Evolutionary conservation across 2,888 invertebrate genomes (phyloP), one percentile per base, ranked within the genome.

Genomic region (Pristionchus entomophagus): DNA sequence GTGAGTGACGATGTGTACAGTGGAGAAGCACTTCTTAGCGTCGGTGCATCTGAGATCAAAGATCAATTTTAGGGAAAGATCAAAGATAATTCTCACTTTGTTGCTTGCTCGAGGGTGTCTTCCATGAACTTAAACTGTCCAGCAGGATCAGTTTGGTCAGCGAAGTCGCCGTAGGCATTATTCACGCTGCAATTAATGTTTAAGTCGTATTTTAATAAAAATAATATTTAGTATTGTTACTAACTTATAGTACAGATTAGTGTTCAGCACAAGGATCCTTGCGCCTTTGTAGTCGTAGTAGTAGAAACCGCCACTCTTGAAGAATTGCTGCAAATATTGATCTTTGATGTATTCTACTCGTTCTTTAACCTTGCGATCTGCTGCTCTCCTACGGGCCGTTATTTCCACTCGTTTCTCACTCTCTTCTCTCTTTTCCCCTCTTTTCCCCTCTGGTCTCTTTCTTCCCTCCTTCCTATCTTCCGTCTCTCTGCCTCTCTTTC

Each of bases 231-330:
- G n/a, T n/a, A 69, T 26, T 32, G 35, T 45, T 12, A 88, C 88
- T 85, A 38, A 91, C 87, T 84, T 88, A 87, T 92, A 92, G 84
- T 93, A 93, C 12, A 93, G 86, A 87, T 93, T 93, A 10, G 93
- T 93, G 86, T 93, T 93, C 22, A 93, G 87, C 29, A 92, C 91
- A 26, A 93, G 86, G 62, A 91, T 88, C 0, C 89, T 89, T 10
- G 90, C 88, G 51, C 88, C 88, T 10, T 62, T 81, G 17, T 90
- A 86, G 1, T 86, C 86, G 49, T 87, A 87, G 35, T 89, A 89
- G 86, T 93, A 93, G 86, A 91, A 93, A 0, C 93, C 93, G n/a
- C 92, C 92, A 14, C 86, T 84, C 22, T 91, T 86, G 86, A 93
- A 93, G 22, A 89, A 89, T 14, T 82, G 86, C 88, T 90, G 87